Percentiles rank a stretch among this genome's conserved stretches.
phyloP scores from a whole-genome alignment of 2,113 vertebrate genomes.

The Nanger granti region DNA sequence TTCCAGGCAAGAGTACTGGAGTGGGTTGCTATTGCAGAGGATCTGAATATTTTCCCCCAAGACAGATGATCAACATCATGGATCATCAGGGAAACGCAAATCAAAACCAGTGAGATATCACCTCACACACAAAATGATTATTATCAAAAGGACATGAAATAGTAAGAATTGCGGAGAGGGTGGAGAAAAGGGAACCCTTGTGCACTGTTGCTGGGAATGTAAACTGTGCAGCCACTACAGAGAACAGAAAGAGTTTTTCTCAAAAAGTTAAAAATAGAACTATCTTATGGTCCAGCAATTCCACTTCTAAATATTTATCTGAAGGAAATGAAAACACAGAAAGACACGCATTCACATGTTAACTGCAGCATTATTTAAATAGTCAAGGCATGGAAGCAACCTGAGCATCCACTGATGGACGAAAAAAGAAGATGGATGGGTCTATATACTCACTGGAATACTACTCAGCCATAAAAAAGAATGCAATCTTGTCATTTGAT shows the following conservation, averaged over 20 bases:
- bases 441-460: background rate
- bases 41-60: background rate
- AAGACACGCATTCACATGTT: background rate
- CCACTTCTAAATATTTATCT: background rate
- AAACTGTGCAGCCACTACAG: background rate
- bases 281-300: background rate
- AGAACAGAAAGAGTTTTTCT: background rate
- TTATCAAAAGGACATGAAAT: background rate
- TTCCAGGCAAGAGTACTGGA: background rate
- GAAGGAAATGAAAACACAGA: background rate
- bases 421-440: background rate
- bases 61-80: background rate
- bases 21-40: background rate
- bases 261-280: background rate
- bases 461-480: background rate
- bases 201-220: background rate
- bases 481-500: background rate
- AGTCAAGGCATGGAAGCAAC: background rate
- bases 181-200: background rate
- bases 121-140: background rate
- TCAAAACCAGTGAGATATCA: background rate
- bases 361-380: background rate
- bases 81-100: background rate
- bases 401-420: background rate
- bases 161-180: background rate